phyloP scores from a whole-genome alignment of 1,140 invertebrate genomes.

The Pseudomyrmex flavicornis region DNA sequence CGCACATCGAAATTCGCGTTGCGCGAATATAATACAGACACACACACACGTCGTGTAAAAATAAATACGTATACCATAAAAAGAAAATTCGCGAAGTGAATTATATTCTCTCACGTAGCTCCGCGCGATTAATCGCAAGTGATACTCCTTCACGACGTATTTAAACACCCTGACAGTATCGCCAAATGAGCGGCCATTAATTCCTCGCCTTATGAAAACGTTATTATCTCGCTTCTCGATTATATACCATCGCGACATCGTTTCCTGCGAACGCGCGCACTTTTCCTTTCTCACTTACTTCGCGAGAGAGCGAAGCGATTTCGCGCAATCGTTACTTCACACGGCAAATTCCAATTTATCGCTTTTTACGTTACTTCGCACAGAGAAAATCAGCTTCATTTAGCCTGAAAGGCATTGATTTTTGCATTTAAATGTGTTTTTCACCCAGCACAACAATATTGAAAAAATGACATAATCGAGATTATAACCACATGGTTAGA shows the following conservation, averaged over 20 bases:
- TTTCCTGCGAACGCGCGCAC: neutral
- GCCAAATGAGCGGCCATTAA: constrained; percentile 36
- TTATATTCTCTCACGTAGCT: too few relatives aligned
- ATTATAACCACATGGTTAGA: too few relatives aligned
- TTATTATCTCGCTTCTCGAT: neutral
- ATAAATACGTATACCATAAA: too few relatives aligned
- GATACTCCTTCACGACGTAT: constrained; percentile 1
- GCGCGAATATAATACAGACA: too few relatives aligned
- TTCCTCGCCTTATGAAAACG: neutral
- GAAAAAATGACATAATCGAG: too few relatives aligned
- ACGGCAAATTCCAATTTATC: constrained; percentile 11
- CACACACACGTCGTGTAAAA: too few relatives aligned
- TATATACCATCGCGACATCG: too few relatives aligned
- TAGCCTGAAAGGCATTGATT: neutral
- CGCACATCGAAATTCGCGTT: too few relatives aligned
- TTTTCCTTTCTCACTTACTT: neutral
- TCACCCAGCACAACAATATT: too few relatives aligned
- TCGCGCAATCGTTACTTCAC: neutral
- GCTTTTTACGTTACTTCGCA: neutral
- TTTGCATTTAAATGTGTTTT: too few relatives aligned
- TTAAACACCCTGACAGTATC: neutral
- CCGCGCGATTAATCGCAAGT: constrained; percentile 33
- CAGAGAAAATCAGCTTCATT: neutral
- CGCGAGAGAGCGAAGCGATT: neutral
- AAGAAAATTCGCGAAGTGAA: too few relatives aligned